A percentile compares a stretch with the other conserved stretches of the same genome.
phyloP scores from a whole-genome alignment of 2,113 vertebrate genomes.

The Gobio gobio region DNA sequence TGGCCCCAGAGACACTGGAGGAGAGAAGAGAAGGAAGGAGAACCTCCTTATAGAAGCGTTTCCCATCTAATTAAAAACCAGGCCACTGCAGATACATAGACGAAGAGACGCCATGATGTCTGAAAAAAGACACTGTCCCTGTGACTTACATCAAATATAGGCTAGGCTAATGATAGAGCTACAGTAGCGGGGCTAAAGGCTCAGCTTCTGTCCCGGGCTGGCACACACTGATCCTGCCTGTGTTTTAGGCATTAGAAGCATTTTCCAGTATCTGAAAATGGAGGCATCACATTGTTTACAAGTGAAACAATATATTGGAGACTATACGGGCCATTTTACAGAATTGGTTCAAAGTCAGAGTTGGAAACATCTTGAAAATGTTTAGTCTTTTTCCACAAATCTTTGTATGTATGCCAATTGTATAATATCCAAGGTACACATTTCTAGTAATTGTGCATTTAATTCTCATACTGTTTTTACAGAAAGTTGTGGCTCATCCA shows the following conservation, averaged over 20 bases:
- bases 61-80: constrained; percentile 53
- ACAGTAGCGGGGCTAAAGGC: constrained; percentile 10
- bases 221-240: not conserved
- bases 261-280: not conserved
- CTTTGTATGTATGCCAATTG: too few species aligned
- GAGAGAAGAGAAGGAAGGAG: constrained; percentile 4
- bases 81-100: constrained; percentile 54
- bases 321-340: too few species aligned
- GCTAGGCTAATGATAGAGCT: constrained; percentile 33
- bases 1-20: constrained; percentile 44
- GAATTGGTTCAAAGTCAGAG: too few species aligned
- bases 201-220: not conserved
- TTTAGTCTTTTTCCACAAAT: too few species aligned
- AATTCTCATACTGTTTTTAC: too few species aligned
- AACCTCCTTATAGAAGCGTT: constrained; percentile 13
- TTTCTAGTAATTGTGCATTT: too few species aligned
- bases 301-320: not conserved
- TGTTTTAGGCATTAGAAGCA: not conserved
- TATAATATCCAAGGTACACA: too few species aligned
- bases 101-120: constrained; percentile 38
- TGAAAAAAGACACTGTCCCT: constrained; percentile 50
- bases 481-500: too few species aligned
- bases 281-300: not conserved
- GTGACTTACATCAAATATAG: constrained; percentile 53
- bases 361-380: too few species aligned